Evolutionary conservation across 2,888 invertebrate species (phyloP), one percentile per base, ranked within the genome.

Genomic region (Chironomus tentans): DNA sequence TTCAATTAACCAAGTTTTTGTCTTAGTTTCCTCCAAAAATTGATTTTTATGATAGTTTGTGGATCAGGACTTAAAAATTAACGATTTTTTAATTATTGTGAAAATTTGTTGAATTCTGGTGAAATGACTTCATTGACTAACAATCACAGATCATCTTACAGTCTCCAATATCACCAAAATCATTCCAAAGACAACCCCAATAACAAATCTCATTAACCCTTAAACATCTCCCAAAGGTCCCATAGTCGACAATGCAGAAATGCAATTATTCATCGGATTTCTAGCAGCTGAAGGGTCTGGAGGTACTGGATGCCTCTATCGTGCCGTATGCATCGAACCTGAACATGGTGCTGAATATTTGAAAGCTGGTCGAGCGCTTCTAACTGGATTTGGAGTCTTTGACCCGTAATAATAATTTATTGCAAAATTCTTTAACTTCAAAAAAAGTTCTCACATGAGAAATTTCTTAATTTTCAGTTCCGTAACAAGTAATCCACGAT

Each of bases 321-420:
- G 89, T 71, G 87, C 93, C 2, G 90, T 93, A 7, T 95, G 94
- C 80, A 88, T 89, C 80, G 88, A 88, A 78, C 93, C 93, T 0
- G 84, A 86, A 68, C 88, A 90, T 77, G 92, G 93, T 7, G 88
- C 87, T 76, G 87, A 91, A 78, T 94, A 94, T 82, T 86, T 90
- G 2, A 88, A 90, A 2, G 94, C 92, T 0, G 92, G 90, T n/a
- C 91, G 92, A 78, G 87, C 93, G 78, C 82, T 94, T 12, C 80
- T 93, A 76, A 90, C 91, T 80, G 89, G 90, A 69, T 87, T 90
- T 18, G 90, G 90, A 80, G 84, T 91, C 77, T 85, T 92, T 78
- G 86, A 89, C 80, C 88, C 88, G 88, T 92, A 86, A 69, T n/a
- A n/a, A n/a, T n/a, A 21, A 50, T n/a, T 13, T n/a, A n/a, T n/a